Evolutionary conservation across 2,113 vertebrate genomes (phyloP).

Genomic region (Archocentrus centrarchus): DNA sequence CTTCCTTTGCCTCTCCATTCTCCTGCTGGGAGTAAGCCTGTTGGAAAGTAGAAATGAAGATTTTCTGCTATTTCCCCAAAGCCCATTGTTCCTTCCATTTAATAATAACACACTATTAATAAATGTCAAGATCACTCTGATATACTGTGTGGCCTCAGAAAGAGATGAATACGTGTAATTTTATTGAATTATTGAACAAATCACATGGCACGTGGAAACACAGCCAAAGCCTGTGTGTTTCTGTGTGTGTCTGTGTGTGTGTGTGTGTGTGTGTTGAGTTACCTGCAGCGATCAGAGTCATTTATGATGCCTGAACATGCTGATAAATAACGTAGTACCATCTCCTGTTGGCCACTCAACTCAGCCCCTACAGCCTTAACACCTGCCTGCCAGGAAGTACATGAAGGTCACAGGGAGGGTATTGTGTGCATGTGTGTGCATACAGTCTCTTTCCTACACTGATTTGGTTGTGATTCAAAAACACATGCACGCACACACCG

Average conservation of each 20-base stretch:
- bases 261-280: constrained; percentile 16
- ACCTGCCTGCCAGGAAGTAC: constrained; percentile 69
- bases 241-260: constrained; percentile 2
- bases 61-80: background rate
- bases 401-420: constrained; percentile 67
- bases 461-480: constrained; percentile 45
- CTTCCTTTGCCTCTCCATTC: background rate
- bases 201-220: constrained; percentile 8
- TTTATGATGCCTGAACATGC: constrained; percentile 53
- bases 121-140: background rate
- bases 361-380: constrained; percentile 59
- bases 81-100: background rate
- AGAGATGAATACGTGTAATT: constrained; percentile 2
- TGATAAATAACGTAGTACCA: constrained; percentile 61
- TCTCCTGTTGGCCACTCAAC: constrained; percentile 60
- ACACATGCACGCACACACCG: background rate
- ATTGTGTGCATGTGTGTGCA: constrained; percentile 33
- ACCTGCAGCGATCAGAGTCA: constrained; percentile 49
- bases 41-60: background rate
- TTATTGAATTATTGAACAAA: constrained; percentile 9
- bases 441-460: constrained; percentile 23
- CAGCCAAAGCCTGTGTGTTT: constrained; percentile 4
- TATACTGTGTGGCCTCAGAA: background rate
- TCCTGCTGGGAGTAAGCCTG: background rate
- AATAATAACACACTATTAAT: background rate